Evolutionary conservation across 1,140 invertebrate genomes (phyloP).

Genomic region (Drosophila bocqueti): DNA sequence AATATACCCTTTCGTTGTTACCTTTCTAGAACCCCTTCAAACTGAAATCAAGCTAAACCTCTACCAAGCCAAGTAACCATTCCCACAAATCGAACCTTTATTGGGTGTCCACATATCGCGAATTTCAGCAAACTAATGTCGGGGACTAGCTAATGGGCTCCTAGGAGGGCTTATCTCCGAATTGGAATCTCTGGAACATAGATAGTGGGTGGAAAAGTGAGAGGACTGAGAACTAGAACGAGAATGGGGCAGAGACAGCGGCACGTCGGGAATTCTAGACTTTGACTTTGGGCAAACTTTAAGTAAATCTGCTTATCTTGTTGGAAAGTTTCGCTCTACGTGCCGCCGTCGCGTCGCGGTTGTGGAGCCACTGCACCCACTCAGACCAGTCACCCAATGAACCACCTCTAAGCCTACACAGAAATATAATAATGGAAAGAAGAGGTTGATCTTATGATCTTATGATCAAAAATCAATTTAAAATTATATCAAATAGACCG

Average conservation of each 20-base stretch:
- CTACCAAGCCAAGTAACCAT: not conserved
- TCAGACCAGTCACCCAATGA: not conserved
- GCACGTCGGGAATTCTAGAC: constrained; percentile 71
- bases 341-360: constrained; percentile 68
- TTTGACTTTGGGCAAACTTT: constrained; percentile 68
- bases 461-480: not conserved
- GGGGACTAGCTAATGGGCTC: constrained; percentile 14
- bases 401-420: not conserved
- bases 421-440: not conserved
- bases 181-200: constrained; percentile 36
- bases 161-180: constrained; percentile 42
- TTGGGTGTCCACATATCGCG: constrained; percentile 40
- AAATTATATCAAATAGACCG: no score
- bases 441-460: not conserved
- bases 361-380: constrained; percentile 21
- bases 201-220: constrained; percentile 20
- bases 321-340: constrained; percentile 70
- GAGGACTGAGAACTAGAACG: not conserved
- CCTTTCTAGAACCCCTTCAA: no score
- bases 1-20: not conserved
- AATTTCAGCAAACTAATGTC: constrained; percentile 39
- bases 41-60: no score
- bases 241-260: constrained; percentile 24
- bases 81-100: constrained; percentile 15
- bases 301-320: constrained; percentile 83